These are phyloP conservation scores for Perithous albicinctus DNA, from an alignment of 2,888 invertebrate species.

Conservation along the genomic window DNA sequence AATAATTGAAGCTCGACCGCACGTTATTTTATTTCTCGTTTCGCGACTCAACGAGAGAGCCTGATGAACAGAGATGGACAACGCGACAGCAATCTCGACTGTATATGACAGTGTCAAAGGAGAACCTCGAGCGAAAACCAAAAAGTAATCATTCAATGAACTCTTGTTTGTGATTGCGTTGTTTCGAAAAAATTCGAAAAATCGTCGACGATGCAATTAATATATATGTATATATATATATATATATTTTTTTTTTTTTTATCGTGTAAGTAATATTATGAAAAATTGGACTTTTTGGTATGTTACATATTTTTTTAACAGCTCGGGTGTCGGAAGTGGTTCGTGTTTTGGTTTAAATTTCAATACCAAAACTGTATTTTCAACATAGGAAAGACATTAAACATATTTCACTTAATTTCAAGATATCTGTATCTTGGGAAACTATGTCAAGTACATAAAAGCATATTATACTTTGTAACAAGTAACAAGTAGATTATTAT, in stretches of 20 bases:
- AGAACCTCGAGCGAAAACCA: not conserved
- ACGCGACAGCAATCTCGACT: conserved; percentile 3
- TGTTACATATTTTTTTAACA: too few relatives aligned
- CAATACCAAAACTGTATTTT: too few relatives aligned
- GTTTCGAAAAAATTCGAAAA: not conserved
- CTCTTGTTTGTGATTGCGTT: not conserved
- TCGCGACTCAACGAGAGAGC: not conserved
- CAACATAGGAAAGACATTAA: too few relatives aligned
- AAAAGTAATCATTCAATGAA: not conserved
- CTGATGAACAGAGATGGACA: conserved; percentile 12
- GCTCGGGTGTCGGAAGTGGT: too few relatives aligned
- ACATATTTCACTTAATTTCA: too few relatives aligned
- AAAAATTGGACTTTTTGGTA: too few relatives aligned
- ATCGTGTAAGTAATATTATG: too few relatives aligned
- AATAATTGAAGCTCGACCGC: conserved; percentile 52
- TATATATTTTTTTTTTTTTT: too few relatives aligned
- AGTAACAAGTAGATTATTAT: not conserved
- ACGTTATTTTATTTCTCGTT: conserved; percentile 50
- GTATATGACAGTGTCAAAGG: conserved; percentile 20
- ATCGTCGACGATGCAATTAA: not conserved
- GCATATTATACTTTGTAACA: not conserved
- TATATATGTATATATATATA: too few relatives aligned
- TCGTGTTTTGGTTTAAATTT: too few relatives aligned
- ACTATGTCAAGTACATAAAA: too few relatives aligned
- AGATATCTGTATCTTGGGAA: too few relatives aligned